A percentile compares a stretch with the other conserved stretches of the same genome.
Evolutionary conservation across 2,113 vertebrate genomes (phyloP).

Genomic region (Thryonomys swinderianus): DNA sequence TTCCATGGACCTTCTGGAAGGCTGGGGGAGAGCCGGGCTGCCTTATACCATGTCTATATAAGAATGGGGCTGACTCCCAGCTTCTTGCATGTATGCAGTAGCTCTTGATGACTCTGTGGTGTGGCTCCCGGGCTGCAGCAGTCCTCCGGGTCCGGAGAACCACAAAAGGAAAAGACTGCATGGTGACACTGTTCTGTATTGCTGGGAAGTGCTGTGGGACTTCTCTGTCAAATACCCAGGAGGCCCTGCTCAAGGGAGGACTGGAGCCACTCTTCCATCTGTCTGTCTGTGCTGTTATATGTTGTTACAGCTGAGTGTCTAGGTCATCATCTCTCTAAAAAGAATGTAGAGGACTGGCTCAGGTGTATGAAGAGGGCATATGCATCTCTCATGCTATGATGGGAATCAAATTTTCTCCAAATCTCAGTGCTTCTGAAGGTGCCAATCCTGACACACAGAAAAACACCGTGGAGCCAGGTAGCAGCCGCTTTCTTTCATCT

Average conservation of each 20-base stretch:
- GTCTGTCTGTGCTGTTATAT: constrained; percentile 73
- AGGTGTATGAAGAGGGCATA: constrained; percentile 43
- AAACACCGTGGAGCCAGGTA: background rate
- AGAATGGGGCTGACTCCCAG: too few species aligned
- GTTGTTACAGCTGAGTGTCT: constrained; percentile 62
- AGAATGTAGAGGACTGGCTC: constrained; percentile 54
- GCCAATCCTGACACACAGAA: constrained; percentile 29
- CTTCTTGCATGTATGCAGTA: rapidly evolving
- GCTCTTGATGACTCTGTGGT: rapidly evolving
- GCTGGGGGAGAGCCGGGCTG: background rate
- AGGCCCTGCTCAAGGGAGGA: constrained; percentile 63
- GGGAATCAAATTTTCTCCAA: constrained; percentile 33
- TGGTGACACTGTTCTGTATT: background rate
- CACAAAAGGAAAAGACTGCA: background rate
- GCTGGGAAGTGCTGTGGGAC: constrained; percentile 23
- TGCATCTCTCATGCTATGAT: constrained; percentile 18
- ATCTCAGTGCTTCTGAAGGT: constrained; percentile 47
- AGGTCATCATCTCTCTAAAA: constrained; percentile 43
- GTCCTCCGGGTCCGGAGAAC: rapidly evolving
- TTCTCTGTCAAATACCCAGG: constrained; percentile 69
- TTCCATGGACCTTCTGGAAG: background rate
- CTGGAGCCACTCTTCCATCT: constrained; percentile 73
- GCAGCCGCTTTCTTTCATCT: background rate
- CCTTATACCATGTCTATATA: background rate
- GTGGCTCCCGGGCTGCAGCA: background rate